Conservation (phyloP, 2,113 vertebrate genomes). For the Amblyornis subalaris region DNA sequence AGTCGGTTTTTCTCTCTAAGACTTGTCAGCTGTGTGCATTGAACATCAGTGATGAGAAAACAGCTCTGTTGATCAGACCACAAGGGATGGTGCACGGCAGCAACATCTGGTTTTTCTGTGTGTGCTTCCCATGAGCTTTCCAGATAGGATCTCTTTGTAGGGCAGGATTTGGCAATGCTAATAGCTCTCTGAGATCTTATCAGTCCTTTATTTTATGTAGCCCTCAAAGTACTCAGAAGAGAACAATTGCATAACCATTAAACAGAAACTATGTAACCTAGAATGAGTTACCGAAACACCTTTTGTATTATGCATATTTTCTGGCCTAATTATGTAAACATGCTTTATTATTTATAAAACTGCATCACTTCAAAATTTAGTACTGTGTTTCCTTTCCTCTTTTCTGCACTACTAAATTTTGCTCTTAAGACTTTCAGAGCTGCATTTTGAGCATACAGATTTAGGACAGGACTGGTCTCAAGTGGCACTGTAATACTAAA, state of each 20-base stretch:
- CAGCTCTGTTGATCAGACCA: not conserved
- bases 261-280: not conserved
- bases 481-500: constrained; percentile 50
- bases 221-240: not conserved
- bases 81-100: not conserved
- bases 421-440: constrained; percentile 28
- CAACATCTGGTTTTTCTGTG: rapidly evolving
- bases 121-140: not conserved
- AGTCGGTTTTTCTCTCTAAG: not conserved
- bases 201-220: not conserved
- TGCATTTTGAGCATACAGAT: constrained; percentile 22
- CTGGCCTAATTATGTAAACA: not conserved
- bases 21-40: not conserved
- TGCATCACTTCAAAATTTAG: constrained; percentile 12
- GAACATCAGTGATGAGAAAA: not conserved
- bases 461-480: constrained; percentile 37
- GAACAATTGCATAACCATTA: not conserved
- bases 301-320: constrained; percentile 6
- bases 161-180: not conserved
- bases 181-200: not conserved
- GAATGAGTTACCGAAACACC: constrained; percentile 13
- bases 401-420: constrained; percentile 50
- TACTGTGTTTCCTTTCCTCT: not conserved
- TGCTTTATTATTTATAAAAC: constrained; percentile 49
- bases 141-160: not conserved